Base-by-base conservation (phyloP, 2,888 invertebrate species). In the Chymomyza fuscimana region DNA sequence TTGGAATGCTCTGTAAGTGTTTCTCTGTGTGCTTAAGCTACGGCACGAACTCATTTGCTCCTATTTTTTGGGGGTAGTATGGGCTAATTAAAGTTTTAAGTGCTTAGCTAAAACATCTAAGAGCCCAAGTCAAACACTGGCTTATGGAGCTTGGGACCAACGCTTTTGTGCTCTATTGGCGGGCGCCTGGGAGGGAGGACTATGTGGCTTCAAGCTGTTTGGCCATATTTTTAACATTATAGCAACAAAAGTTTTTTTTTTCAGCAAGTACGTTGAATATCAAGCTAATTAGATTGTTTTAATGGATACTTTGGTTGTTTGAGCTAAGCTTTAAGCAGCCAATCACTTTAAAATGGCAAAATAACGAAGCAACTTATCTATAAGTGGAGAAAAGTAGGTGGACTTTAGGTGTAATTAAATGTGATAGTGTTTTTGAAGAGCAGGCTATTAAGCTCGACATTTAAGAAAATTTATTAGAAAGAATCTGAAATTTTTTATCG, bases 31-130 rank as follows among this genome's bases (percentile, higher is more conserved):
- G 10, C 7, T 25, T 58, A 22, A 25, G 22, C 58, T 12, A 22
- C 22, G 58, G 58, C 58, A 58, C 58, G 58, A 58, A 58, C 58
- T 58, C 15, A 32, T 36, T 19, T 50, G 6, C 12, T 51, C 15
- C 59, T 58, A 59, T 66, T 22, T 63, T 66, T 51, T 40, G 22
- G 40, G 19, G 22, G 61, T 19, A 12, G 68, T 63, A 62, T 46
- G 69, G 77, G 77, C 86, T 83, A 82, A 82, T 81, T 85, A 81
- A 83, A 83, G 83, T 85, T 83, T 82, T 76, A 78, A 81, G 79
- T 85, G 75, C 81, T 79, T 74, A 72, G 74, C 72, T 36, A 63
- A 65, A 72, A 52, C 69, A 70, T 68, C 72, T 59, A 32, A 65
- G 36, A 56, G 61, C 22, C 25, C 50, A 63, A 65, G 68, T 68